Base-by-base conservation (phyloP, 2,113 vertebrate species). In the Bostrychus sinensis region DNA sequence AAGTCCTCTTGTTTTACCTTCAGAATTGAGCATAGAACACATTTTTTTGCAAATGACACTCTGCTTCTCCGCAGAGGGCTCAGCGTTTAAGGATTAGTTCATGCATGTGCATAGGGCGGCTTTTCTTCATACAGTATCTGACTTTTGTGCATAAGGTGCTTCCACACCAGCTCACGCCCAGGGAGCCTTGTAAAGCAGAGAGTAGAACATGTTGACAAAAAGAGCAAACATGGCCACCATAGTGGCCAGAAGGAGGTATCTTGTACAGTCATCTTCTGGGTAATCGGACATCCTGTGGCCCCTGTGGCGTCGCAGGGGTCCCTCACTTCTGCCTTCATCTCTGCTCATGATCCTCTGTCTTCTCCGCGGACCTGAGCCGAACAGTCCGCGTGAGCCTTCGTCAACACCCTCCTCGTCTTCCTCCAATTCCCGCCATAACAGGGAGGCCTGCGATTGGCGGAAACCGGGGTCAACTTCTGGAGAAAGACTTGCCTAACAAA, bases 341-440 rank as follows among this genome's bases (percentile, higher is more conserved):
- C 57, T 78, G 88, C 68, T 86, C 55, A 62, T 75, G 81, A 83
- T 83, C 57, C 75, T 66, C 19, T 54, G 77, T 6, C 75, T 82
- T 56, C 91, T 87, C 72, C 81, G 81, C 79, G 84, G 38, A 59
- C 86, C 63, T 6, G 86, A 72, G 90, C 91, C 88, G 71, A 84
- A 90, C 68, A 89, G 89, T 80, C 92, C 81, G 32, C 74, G 83
- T 19, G 12, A 72, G 60, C 81, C 85, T 61, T 75, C 80, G 30
- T 89, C 87, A 19, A 91, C 91, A 56, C 86, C 75, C 32, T 91
- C 90, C 26, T 96, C 96, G 89, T 97, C 97, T 77, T 97, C 95
- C 94, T 98, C 96, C 92, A 98, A 92, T 94, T 98, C 95, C 94
- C 94, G 95, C 96, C 97, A 99, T 94, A 99, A 95, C 91, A 95